A percentile compares a stretch with the other conserved stretches of the same genome.
Conservation (phyloP, 2,113 vertebrate genomes). For the Nettapus auritus region DNA sequence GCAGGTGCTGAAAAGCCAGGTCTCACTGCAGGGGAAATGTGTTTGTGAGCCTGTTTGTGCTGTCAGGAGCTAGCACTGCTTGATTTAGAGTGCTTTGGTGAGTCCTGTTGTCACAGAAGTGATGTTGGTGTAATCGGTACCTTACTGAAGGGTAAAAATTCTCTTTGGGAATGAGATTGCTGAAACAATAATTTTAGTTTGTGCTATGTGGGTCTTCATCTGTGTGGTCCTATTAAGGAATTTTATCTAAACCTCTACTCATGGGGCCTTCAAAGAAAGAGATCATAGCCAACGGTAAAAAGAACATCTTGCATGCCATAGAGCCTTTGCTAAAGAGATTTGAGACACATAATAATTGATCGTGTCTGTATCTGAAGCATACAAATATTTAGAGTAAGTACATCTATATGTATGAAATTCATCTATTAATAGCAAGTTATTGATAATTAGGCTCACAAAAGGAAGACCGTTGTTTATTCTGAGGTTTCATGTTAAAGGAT, state of each 20-base stretch:
- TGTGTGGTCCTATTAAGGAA: slow-evolving; percentile 56
- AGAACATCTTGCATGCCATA: background rate
- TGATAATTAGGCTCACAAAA: background rate
- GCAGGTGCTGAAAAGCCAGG: rapidly evolving
- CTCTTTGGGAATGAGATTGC: background rate
- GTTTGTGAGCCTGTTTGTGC: background rate
- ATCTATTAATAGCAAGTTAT: background rate
- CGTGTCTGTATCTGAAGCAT: background rate
- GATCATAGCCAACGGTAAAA: slow-evolving; percentile 41
- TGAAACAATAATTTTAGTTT: background rate
- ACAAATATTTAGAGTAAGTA: background rate
- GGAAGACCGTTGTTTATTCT: background rate
- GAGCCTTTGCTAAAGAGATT: background rate
- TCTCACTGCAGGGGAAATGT: rapidly evolving
- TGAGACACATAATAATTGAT: background rate
- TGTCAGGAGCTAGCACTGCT: background rate
- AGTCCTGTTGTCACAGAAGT: background rate
- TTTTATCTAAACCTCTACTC: slow-evolving; percentile 51
- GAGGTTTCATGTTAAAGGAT: background rate
- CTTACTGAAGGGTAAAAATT: background rate
- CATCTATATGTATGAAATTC: background rate
- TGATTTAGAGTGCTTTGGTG: background rate
- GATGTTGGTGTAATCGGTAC: background rate
- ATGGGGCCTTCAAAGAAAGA: slow-evolving; percentile 27
- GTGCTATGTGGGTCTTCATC: background rate